These are phyloP conservation scores for Cryptocheilus praepositus DNA, from an alignment of 2,888 invertebrate genomes.

Conservation along the genomic window DNA sequence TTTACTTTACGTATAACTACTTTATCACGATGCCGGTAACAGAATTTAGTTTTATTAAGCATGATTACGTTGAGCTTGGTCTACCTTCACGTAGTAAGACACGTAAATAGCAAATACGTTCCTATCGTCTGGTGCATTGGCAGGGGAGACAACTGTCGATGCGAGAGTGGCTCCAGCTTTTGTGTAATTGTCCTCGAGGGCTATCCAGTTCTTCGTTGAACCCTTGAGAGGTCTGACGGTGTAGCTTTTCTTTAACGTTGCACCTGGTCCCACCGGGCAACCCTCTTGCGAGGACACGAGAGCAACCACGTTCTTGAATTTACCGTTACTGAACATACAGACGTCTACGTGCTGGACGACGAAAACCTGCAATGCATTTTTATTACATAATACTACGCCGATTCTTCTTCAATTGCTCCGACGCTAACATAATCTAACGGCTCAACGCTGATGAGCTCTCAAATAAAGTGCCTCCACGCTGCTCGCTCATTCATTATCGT, in stretches of 20 bases:
- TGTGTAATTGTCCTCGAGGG: slow-evolving; percentile 86
- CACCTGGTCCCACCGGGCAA: slow-evolving; percentile 82
- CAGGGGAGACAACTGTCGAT: slow-evolving; percentile 77
- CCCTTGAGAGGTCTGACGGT: slow-evolving; percentile 83
- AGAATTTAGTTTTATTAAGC: background rate
- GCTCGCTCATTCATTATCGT: no score
- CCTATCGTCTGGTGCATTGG: slow-evolving; percentile 82
- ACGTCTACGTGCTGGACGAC: slow-evolving; percentile 94
- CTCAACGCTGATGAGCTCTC: no score
- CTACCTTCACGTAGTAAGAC: slow-evolving; percentile 90
- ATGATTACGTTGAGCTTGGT: no score
- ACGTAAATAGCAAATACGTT: slow-evolving; percentile 94
- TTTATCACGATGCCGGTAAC: background rate
- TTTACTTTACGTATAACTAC: no score
- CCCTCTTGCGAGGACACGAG: slow-evolving; percentile 79
- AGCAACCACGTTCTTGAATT: slow-evolving; percentile 95
- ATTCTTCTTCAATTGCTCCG: no score
- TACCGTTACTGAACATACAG: slow-evolving; percentile 95
- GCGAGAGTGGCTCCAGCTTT: slow-evolving; percentile 77
- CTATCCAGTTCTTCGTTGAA: slow-evolving; percentile 93
- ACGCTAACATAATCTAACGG: no score
- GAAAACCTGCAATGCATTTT: slow-evolving; percentile 79
- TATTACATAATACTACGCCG: no score
- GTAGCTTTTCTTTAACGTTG: slow-evolving; percentile 80
- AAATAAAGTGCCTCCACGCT: no score